These are phyloP conservation scores for Salvelinus alpinus DNA, from an alignment of 2,113 vertebrate genomes.

Conservation along the genomic window DNA sequence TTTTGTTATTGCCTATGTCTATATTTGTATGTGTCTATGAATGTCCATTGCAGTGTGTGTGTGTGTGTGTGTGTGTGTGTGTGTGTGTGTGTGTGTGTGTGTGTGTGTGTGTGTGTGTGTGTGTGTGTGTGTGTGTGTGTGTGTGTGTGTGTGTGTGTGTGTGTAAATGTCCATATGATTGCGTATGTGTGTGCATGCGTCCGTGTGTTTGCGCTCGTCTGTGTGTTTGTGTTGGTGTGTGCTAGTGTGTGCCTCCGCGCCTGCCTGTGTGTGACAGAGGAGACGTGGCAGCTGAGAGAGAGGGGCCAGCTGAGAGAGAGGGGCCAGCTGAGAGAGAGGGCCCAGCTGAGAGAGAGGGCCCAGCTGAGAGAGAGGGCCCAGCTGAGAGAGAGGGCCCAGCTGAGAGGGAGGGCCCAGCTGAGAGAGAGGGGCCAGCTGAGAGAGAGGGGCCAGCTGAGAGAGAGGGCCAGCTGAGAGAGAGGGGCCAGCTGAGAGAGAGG, in stretches of 20 bases:
- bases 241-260: background rate
- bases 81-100: background rate
- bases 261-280: background rate
- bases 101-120: slow-evolving; percentile 3
- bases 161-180: background rate
- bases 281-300: slow-evolving; percentile 12
- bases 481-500: too few relatives aligned
- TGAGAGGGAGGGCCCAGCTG: slow-evolving; percentile 19
- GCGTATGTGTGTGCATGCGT: background rate
- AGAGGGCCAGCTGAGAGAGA: too few relatives aligned
- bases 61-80: too few relatives aligned
- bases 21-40: too few relatives aligned
- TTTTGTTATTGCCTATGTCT: too few relatives aligned
- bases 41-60: too few relatives aligned
- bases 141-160: background rate
- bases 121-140: slow-evolving; percentile 4
- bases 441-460: too few relatives aligned
- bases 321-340: too few relatives aligned
- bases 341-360: background rate
- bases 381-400: slow-evolving; percentile 15
- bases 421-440: background rate
- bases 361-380: slow-evolving; percentile 14
- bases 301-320: too few relatives aligned
- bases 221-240: background rate
- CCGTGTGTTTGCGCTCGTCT: background rate